Conservation (phyloP, 2,113 vertebrate species). For the Neofelis nebulosa region DNA sequence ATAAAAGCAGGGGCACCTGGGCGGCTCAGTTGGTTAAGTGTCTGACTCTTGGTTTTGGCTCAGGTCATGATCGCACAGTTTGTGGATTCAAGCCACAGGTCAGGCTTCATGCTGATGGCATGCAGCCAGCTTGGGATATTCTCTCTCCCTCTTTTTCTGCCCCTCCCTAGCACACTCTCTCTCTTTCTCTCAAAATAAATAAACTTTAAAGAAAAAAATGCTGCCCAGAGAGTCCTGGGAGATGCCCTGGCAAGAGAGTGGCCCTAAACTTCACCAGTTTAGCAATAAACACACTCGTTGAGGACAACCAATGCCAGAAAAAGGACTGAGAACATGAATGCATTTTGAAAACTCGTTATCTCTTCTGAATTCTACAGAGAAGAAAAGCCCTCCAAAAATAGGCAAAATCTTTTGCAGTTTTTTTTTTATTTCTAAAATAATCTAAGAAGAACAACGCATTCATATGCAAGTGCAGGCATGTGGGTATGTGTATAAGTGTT, state of each 20-base stretch:
- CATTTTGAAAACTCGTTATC: not conserved
- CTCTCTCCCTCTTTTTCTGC: too few species aligned
- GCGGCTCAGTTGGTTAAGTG: too few species aligned
- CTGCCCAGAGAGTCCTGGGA: not conserved
- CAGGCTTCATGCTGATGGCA: too few species aligned
- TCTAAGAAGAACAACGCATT: not conserved
- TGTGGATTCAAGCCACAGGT: too few species aligned
- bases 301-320: not conserved
- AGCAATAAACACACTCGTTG: not conserved
- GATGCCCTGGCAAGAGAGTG: not conserved
- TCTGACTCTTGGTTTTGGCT: too few species aligned
- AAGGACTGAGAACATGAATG: not conserved
- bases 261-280: not conserved
- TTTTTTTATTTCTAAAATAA: not conserved
- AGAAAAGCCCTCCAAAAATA: not conserved
- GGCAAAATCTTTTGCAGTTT: not conserved
- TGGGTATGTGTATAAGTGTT: rapidly evolving
- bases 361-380: not conserved
- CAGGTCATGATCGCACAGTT: too few species aligned
- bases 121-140: too few species aligned
- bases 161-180: too few species aligned
- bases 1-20: too few species aligned
- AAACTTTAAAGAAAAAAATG: too few species aligned
- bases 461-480: not conserved
- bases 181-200: too few species aligned